phyloP scores from a whole-genome alignment of 1,140 invertebrate species.

The Saccostrea cuccullata region DNA sequence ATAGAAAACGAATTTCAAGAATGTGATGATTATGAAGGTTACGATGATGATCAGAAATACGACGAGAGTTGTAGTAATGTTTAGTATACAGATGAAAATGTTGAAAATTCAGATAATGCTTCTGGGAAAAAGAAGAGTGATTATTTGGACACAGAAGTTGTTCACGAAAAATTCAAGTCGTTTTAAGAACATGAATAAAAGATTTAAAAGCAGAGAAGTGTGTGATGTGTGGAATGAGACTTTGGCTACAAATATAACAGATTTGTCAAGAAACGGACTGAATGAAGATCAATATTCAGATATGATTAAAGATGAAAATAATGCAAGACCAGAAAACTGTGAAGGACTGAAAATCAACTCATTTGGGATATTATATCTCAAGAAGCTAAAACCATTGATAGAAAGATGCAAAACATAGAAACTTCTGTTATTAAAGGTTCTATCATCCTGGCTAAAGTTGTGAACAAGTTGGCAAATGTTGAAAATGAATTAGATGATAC shows the following conservation, averaged over 20 bases:
- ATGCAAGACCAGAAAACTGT: too few species aligned
- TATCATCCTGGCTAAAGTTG: too few species aligned
- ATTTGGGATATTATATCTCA: too few species aligned
- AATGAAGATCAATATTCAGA: slow-evolving; percentile 37
- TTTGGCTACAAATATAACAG: slow-evolving; percentile 37
- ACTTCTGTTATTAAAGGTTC: too few species aligned
- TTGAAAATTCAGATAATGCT: slow-evolving; percentile 21
- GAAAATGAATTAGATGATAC: too few species aligned
- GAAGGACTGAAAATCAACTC: too few species aligned
- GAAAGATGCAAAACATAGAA: too few species aligned
- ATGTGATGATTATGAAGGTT: not conserved
- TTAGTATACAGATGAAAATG: not conserved
- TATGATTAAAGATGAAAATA: too few species aligned
- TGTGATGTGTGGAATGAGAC: too few species aligned
- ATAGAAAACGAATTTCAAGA: not conserved
- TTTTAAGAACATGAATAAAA: not conserved
- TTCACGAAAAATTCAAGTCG: slow-evolving; percentile 34
- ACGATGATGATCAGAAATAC: not conserved
- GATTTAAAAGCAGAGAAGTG: not conserved
- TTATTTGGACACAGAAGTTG: slow-evolving; percentile 38
- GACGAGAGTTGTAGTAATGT: slow-evolving; percentile 16
- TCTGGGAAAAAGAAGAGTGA: slow-evolving; percentile 31
- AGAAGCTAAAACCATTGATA: too few species aligned
- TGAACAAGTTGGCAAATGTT: too few species aligned
- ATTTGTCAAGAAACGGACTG: slow-evolving; percentile 50